These are phyloP conservation scores for Sebastes taczanowskii DNA, from an alignment of 2,797 vertebrate species.

Conservation along the genomic window DNA sequence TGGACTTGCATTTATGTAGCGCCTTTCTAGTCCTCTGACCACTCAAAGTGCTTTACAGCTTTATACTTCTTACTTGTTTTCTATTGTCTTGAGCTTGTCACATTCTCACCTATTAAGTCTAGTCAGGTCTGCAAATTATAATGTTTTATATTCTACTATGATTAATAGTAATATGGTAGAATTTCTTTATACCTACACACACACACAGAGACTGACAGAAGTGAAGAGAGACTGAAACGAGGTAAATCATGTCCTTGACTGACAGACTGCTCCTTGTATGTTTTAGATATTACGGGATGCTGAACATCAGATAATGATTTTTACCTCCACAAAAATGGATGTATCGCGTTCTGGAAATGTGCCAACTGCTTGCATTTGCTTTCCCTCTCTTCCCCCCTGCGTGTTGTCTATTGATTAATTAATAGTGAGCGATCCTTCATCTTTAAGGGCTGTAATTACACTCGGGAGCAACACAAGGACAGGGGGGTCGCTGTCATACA, in stretches of 20 bases:
- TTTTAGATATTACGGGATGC: not conserved
- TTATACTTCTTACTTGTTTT: not conserved
- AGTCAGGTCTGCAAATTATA: not conserved
- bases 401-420: slow-evolving; percentile 80
- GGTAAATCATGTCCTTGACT: not conserved
- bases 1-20: no score
- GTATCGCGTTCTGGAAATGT: slow-evolving; percentile 29
- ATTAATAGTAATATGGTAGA: not conserved
- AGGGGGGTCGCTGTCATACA: slow-evolving; percentile 52
- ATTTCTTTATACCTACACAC: not conserved
- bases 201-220: not conserved
- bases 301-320: slow-evolving; percentile 32
- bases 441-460: slow-evolving; percentile 80
- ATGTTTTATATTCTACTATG: not conserved
- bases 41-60: no score
- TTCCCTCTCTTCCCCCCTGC: slow-evolving; percentile 36
- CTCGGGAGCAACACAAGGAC: slow-evolving; percentile 71
- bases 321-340: slow-evolving; percentile 9
- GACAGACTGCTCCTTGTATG: not conserved
- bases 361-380: slow-evolving; percentile 38
- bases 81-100: not conserved
- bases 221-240: not conserved
- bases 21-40: no score
- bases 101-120: not conserved
- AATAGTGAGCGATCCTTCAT: slow-evolving; percentile 80